Conservation (phyloP, 2,888 invertebrate species). For the Acanthoscelides obtectus region DNA sequence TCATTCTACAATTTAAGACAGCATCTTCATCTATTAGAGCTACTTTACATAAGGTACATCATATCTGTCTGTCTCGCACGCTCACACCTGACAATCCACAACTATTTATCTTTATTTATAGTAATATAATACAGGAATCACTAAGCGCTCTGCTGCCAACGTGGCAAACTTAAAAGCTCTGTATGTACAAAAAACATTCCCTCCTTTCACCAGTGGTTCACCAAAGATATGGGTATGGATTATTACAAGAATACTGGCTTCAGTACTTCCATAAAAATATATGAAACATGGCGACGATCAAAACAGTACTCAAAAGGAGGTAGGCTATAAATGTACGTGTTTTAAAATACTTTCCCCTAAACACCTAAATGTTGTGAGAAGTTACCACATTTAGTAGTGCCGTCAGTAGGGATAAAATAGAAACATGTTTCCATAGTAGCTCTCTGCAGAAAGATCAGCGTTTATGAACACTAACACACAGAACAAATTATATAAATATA, state of each 20-base stretch:
- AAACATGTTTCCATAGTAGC: too few relatives aligned
- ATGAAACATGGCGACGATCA: too few relatives aligned
- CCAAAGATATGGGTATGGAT: neutral
- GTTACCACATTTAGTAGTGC: too few relatives aligned
- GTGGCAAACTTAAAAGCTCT: conserved; percentile 17
- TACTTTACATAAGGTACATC: conserved; percentile 49
- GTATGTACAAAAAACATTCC: conserved; percentile 15
- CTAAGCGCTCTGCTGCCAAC: conserved; percentile 30
- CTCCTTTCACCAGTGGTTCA: conserved; percentile 7
- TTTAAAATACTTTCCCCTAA: too few relatives aligned
- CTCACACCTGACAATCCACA: conserved; percentile 41
- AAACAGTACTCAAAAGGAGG: too few relatives aligned
- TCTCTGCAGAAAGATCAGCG: too few relatives aligned
- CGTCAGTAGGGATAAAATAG: too few relatives aligned
- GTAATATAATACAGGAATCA: conserved; percentile 44
- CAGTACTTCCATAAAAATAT: neutral
- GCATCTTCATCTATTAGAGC: conserved; percentile 35
- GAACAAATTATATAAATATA: too few relatives aligned
- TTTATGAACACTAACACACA: too few relatives aligned
- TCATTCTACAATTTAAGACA: conserved; percentile 45
- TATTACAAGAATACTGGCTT: neutral
- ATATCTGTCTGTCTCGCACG: conserved; percentile 36
- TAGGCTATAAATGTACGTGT: too few relatives aligned
- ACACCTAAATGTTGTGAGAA: too few relatives aligned
- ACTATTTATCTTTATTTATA: conserved; percentile 33